Conservation (phyloP, 2,888 invertebrate genomes). For the Dynastes grantii region DNA sequence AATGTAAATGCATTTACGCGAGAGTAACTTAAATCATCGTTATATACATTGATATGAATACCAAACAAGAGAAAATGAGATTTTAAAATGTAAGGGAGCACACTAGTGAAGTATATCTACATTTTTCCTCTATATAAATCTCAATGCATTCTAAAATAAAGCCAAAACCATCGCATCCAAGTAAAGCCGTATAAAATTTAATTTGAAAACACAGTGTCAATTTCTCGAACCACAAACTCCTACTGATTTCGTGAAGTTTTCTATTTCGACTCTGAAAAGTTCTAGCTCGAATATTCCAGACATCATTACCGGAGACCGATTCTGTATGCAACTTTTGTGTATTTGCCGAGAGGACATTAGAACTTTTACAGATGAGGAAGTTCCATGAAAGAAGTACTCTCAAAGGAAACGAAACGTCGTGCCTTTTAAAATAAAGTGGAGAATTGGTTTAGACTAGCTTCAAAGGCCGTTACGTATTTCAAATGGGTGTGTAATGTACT, state of each 20-base stretch:
- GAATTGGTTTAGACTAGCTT: conserved; percentile 49
- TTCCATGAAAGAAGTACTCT: conserved; percentile 45
- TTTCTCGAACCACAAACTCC: conserved; percentile 34
- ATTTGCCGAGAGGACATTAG: conserved; percentile 43
- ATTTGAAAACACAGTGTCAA: conserved; percentile 34
- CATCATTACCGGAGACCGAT: conserved; percentile 33
- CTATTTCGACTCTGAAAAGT: conserved; percentile 12
- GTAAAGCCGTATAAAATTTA: conserved; percentile 32
- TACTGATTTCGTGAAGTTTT: conserved; percentile 34
- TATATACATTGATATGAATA: conserved; percentile 20
- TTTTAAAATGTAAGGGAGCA: conserved; percentile 7
- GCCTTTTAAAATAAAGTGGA: conserved; percentile 54
- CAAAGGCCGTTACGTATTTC: conserved; percentile 13
- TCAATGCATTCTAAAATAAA: conserved; percentile 7
- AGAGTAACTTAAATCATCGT: neutral
- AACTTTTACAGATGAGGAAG: conserved; percentile 40
- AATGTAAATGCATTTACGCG: neutral
- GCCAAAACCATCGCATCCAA: conserved; percentile 2
- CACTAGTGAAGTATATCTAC: neutral
- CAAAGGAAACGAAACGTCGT: conserved; percentile 52
- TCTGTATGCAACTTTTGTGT: conserved; percentile 35
- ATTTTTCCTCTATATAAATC: conserved; percentile 20
- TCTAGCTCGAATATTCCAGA: conserved; percentile 22
- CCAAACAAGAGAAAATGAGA: conserved; percentile 16
- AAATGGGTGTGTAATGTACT: neutral